Percentiles rank a stretch among this genome's conserved stretches.
Conservation (phyloP, 2,113 vertebrate species). For the Argyrosomus japonicus region DNA sequence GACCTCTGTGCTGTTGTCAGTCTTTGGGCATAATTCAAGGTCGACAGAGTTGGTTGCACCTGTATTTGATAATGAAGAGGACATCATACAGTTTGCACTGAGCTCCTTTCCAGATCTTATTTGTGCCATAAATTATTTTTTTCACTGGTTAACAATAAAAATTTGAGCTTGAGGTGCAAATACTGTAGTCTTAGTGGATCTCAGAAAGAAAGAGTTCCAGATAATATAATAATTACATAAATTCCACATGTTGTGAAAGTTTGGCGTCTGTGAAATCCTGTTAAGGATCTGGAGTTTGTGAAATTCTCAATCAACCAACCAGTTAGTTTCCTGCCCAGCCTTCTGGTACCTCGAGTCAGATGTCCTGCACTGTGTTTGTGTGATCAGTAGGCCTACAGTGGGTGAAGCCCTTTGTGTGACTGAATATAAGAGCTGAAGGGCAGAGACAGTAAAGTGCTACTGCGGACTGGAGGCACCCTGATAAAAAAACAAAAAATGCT, state of each 20-base stretch:
- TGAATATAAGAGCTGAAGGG: slow-evolving; percentile 61
- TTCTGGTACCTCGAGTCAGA: slow-evolving; percentile 25
- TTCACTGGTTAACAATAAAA: neutral
- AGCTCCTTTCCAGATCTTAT: neutral
- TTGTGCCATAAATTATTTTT: neutral
- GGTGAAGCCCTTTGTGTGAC: slow-evolving; percentile 75
- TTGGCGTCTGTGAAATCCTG: neutral
- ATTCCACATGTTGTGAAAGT: neutral
- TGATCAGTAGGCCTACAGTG: slow-evolving; percentile 65
- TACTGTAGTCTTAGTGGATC: neutral
- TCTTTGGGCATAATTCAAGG: neutral
- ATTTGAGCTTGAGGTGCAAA: neutral
- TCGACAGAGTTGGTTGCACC: neutral
- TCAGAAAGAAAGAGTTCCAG: neutral
- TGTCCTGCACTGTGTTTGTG: slow-evolving; percentile 28
- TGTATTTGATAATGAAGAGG: neutral
- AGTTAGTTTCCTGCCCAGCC: slow-evolving; percentile 42
- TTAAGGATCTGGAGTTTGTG: slow-evolving; percentile 1
- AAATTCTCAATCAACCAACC: neutral
- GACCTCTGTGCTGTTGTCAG: neutral
- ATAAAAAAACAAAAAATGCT: slow-evolving; percentile 55
- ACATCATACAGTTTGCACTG: neutral
- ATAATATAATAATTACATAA: too few species aligned
- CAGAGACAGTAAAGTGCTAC: slow-evolving; percentile 79
- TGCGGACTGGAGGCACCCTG: slow-evolving; percentile 78